Evolutionary conservation across 1,140 invertebrate species (phyloP).

Genomic region (Heterodera carotae): DNA sequence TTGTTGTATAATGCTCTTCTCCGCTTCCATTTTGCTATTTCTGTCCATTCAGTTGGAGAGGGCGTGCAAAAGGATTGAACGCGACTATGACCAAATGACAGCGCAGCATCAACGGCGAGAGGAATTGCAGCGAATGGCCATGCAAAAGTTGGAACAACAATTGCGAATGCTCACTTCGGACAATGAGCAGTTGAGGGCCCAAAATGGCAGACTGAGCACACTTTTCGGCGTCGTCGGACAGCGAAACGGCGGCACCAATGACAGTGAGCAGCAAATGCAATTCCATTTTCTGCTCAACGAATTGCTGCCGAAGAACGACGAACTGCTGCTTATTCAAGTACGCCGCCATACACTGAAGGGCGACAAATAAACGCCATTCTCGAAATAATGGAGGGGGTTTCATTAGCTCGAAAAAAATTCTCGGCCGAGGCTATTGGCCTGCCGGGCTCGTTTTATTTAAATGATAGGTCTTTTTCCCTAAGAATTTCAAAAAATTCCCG

Average conservation of each 20-base stretch:
- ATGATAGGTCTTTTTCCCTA: neutral
- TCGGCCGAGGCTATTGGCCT: too few relatives aligned
- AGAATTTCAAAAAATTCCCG: too few relatives aligned
- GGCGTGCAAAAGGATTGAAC: slow-evolving; percentile 38
- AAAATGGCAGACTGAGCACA: slow-evolving; percentile 51
- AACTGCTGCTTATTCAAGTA: slow-evolving; percentile 79
- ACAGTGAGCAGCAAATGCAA: slow-evolving; percentile 31
- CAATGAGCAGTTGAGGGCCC: slow-evolving; percentile 55
- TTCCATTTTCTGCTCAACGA: slow-evolving; percentile 41
- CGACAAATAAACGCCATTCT: too few relatives aligned
- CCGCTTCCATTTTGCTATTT: neutral
- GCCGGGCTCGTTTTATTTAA: too few relatives aligned
- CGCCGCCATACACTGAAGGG: too few relatives aligned
- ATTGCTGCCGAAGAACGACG: slow-evolving; percentile 70
- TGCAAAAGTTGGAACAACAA: slow-evolving; percentile 80
- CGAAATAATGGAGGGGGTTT: too few relatives aligned
- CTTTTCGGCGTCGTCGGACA: slow-evolving; percentile 8
- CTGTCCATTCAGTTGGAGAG: slow-evolving; percentile 40
- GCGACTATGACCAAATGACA: slow-evolving; percentile 43
- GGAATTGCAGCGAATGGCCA: slow-evolving; percentile 78
- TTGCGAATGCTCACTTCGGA: slow-evolving; percentile 73
- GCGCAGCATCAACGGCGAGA: slow-evolving; percentile 76
- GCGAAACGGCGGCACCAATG: slow-evolving; percentile 1
- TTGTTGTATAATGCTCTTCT: neutral
- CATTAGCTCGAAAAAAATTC: too few relatives aligned